Base-by-base conservation (phyloP, 2,113 vertebrate genomes). In the Lampris incognitus region DNA sequence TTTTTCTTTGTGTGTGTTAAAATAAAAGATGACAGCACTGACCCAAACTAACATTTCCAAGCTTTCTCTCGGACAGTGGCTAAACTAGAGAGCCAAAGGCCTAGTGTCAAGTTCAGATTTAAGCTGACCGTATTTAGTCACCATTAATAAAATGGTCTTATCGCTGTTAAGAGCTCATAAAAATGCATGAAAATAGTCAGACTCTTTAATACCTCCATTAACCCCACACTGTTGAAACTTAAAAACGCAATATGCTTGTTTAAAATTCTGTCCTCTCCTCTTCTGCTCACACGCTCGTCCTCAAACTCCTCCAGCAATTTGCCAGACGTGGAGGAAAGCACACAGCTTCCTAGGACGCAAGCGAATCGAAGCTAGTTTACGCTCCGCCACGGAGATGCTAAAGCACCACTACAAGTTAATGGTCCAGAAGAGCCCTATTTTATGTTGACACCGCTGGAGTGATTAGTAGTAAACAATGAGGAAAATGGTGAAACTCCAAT, bases 321-420 rank as follows among this genome's bases (percentile, higher is more conserved):
- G 67, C 79, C 66, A 76, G 83, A 88, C 84, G 82, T 88, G 84
- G 76, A 64, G 84, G 77, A 71, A 74, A 69, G 24, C 24, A 74
- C 78, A 36, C 81, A 3, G 66, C 79, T 81, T 65, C 66, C 37
- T 65, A 73, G 69, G 63, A 75, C 56, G 13, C 66, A 6, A 7
- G 72, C 84, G 40, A 72, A 82, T 71, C 57, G 71, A 64, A 88
- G 80, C 75, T 52, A 71, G 76, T 81, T 83, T 72, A 66, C 37
- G 1, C 80, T 77, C 69, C 66, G 59, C 70, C 6, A 41, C 61
- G 41, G 64, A 84, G 82, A 77, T 72, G 79, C 73, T 82, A 88
- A 82, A 88, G 89, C 83, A 68, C 76, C 85, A 82, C 89, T 87
- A 72, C 83, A 86, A 72, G 85, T 74, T 84, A 85, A 84, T 83